A percentile compares a stretch with the other conserved stretches of the same genome.
These are phyloP conservation scores for Babylonia areolata DNA, from an alignment of 1,140 invertebrate genomes.

Conservation along the genomic window DNA sequence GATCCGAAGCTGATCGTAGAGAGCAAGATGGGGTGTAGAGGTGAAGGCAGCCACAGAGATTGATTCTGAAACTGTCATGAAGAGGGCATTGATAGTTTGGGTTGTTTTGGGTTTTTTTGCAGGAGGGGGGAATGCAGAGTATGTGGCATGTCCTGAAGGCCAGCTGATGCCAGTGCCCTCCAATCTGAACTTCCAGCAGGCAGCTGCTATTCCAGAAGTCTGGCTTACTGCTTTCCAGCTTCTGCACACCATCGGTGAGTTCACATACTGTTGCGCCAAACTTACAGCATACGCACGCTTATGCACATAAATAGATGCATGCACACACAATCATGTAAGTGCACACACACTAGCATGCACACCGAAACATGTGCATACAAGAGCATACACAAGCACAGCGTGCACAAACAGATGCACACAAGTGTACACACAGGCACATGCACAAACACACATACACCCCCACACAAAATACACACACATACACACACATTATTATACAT, in stretches of 20 bases:
- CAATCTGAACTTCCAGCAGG: conserved; percentile 61
- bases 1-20: too few relatives aligned
- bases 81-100: too few relatives aligned
- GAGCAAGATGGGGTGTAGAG: too few relatives aligned
- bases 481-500: too few relatives aligned
- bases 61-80: too few relatives aligned
- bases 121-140: conserved; percentile 76
- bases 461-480: too few relatives aligned
- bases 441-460: too few relatives aligned
- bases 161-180: conserved; percentile 68
- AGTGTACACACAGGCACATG: too few relatives aligned
- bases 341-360: not conserved
- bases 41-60: too few relatives aligned
- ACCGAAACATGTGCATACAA: not conserved
- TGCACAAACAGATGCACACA: too few relatives aligned
- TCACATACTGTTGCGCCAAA: not conserved
- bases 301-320: not conserved
- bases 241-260: conserved; percentile 67
- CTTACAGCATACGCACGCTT: not conserved
- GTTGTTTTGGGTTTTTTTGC: too few relatives aligned
- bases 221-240: conserved; percentile 76
- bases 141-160: conserved; percentile 69
- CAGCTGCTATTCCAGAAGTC: conserved; percentile 75
- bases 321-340: not conserved
- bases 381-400: not conserved